A percentile compares a stretch with the other conserved stretches of the same genome.
phyloP scores from a whole-genome alignment of 2,888 invertebrate genomes.

The Chorisops tibialis region DNA sequence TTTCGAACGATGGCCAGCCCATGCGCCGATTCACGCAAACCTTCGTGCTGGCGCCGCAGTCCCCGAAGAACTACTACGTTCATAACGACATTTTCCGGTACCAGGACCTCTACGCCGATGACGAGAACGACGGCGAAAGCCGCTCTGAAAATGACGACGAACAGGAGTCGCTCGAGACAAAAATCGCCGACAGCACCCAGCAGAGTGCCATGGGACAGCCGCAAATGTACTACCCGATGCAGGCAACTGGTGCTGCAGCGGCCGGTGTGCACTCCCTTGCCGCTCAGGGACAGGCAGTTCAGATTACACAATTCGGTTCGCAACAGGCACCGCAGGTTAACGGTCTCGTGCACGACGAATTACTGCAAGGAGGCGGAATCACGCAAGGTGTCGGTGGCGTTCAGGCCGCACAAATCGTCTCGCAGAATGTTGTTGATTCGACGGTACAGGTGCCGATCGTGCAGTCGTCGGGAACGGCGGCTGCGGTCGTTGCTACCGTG shows the following conservation, averaged over 20 bases:
- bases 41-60: slow-evolving; percentile 92
- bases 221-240: slow-evolving; percentile 47
- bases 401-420: slow-evolving; percentile 40
- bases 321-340: slow-evolving; percentile 43
- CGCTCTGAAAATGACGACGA: slow-evolving; percentile 52
- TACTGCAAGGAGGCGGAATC: slow-evolving; percentile 39
- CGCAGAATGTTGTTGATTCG: slow-evolving; percentile 38
- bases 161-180: slow-evolving; percentile 37
- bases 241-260: slow-evolving; percentile 40
- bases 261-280: slow-evolving; percentile 17
- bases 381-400: slow-evolving; percentile 34
- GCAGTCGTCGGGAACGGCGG: slow-evolving; percentile 34
- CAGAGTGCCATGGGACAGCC: slow-evolving; percentile 34
- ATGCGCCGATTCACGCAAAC: slow-evolving; percentile 98
- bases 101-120: slow-evolving; percentile 72
- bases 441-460: slow-evolving; percentile 43
- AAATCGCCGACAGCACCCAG: slow-evolving; percentile 25
- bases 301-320: slow-evolving; percentile 32
- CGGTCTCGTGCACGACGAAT: slow-evolving; percentile 50
- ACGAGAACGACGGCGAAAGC: slow-evolving; percentile 54
- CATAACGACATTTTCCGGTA: slow-evolving; percentile 99
- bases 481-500: slow-evolving; percentile 16
- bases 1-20: slow-evolving; percentile 93
- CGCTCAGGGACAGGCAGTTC: slow-evolving; percentile 26
- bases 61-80: slow-evolving; percentile 97